A percentile compares a stretch with the other conserved stretches of the same genome.
Evolutionary conservation across 1,140 invertebrate species (phyloP).

Genomic region (Aporrectodea caliginosa): DNA sequence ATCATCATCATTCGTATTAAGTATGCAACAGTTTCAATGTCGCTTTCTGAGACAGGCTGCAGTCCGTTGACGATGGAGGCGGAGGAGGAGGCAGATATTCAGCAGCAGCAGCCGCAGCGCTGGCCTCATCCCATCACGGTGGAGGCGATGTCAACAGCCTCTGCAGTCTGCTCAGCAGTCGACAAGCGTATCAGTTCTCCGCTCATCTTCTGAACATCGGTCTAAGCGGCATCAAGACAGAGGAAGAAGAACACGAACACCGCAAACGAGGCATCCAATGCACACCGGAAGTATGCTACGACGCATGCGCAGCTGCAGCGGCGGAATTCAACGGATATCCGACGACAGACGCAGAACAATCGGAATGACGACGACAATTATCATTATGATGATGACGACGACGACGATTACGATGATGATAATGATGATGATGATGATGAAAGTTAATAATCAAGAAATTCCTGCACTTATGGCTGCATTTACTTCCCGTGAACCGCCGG

Average conservation of each 20-base stretch:
- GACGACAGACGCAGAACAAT: not conserved
- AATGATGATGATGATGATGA: not conserved
- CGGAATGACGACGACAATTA: not conserved
- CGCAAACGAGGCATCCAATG: not conserved
- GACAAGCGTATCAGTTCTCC: not conserved
- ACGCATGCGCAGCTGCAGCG: not conserved
- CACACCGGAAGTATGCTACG: not conserved
- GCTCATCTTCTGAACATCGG: not conserved
- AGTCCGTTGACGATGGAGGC: not conserved
- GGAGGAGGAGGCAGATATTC: not conserved
- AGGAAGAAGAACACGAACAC: not conserved
- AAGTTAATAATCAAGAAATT: not conserved
- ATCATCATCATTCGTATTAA: no score
- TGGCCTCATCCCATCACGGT: no score
- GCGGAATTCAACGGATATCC: not conserved
- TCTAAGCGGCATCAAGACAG: not conserved
- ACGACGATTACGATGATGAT: not conserved
- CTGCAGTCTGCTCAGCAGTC: not conserved
- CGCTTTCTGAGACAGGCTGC: not conserved
- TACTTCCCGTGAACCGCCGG: not conserved
- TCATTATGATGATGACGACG: not conserved
- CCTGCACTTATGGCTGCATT: not conserved
- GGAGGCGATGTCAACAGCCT: no score
- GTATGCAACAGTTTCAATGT: not conserved
- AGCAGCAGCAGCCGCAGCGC: not conserved